Evolutionary conservation across 2,888 invertebrate genomes (phyloP).

Genomic region (Exocentrus adspersus): DNA sequence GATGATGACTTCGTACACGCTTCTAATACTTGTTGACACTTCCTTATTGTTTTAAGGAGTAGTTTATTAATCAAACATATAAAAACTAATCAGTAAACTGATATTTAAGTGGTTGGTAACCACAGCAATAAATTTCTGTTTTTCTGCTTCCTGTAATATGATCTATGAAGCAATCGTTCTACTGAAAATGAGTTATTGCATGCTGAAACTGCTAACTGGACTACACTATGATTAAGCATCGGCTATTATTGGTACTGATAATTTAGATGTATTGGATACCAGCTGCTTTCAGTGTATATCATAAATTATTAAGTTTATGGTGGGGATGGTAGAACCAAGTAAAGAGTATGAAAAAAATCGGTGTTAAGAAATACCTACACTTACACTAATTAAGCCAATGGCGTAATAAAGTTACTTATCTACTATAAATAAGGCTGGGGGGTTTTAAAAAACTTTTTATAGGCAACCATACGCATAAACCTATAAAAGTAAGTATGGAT

Average conservation of each 20-base stretch:
- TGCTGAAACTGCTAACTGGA: neutral
- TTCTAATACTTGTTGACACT: neutral
- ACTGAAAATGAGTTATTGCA: conserved; percentile 4
- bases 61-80: conserved; percentile 2
- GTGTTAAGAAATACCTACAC: too few relatives aligned
- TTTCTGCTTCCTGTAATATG: conserved; percentile 19
- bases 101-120: conserved; percentile 14
- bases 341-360: too few relatives aligned
- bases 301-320: too few relatives aligned
- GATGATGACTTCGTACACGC: neutral
- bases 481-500: too few relatives aligned
- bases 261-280: neutral
- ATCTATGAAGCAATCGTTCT: neutral
- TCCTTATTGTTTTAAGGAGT: neutral
- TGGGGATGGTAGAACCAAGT: too few relatives aligned
- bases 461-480: too few relatives aligned
- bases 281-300: neutral
- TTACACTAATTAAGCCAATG: too few relatives aligned
- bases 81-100: neutral
- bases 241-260: neutral
- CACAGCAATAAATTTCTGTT: conserved; percentile 17
- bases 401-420: too few relatives aligned
- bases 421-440: too few relatives aligned
- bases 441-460: too few relatives aligned
- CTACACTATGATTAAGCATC: neutral